A percentile compares a stretch with the other conserved stretches of the same genome.
Conservation (phyloP, 1,140 invertebrate genomes). For the Saccostrea echinata region DNA sequence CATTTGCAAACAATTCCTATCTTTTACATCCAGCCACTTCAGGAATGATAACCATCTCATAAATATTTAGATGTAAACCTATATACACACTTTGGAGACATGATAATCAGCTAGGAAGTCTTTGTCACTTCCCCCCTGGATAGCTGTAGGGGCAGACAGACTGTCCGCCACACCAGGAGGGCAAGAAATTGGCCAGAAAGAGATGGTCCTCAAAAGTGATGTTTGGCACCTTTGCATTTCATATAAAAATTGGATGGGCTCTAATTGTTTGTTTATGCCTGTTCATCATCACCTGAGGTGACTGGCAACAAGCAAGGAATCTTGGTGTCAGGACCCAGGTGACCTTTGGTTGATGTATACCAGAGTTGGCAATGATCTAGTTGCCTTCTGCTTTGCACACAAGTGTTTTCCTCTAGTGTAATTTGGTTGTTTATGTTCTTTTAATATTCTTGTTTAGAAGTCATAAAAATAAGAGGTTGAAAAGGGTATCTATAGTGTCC, state of each 20-base stretch:
- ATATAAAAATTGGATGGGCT: not conserved
- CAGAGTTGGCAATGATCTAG: not conserved
- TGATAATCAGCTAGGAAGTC: not conserved
- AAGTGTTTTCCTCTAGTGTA: constrained; percentile 11
- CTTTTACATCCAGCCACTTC: constrained; percentile 8
- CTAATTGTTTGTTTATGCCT: constrained; percentile 35
- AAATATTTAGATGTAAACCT: constrained; percentile 33
- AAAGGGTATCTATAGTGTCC: constrained; percentile 26
- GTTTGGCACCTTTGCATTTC: constrained; percentile 18
- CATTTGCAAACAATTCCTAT: constrained; percentile 33
- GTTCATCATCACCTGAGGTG: not conserved
- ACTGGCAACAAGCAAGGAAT: constrained; percentile 10
- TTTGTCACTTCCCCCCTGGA: not conserved
- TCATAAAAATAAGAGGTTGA: constrained; percentile 26
- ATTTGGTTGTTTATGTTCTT: constrained; percentile 30
- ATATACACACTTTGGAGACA: constrained; percentile 2
- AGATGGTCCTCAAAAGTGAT: not conserved
- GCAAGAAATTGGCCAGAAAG: not conserved
- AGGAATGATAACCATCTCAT: constrained; percentile 19
- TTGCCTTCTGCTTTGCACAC: not conserved
- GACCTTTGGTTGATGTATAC: not conserved
- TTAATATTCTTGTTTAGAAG: constrained; percentile 33
- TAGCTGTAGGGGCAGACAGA: not conserved
- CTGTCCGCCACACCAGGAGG: not conserved
- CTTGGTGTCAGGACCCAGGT: not conserved